These are phyloP conservation scores for Pangasianodon gigas DNA, from an alignment of 2,113 vertebrate species.

Conservation along the genomic window DNA sequence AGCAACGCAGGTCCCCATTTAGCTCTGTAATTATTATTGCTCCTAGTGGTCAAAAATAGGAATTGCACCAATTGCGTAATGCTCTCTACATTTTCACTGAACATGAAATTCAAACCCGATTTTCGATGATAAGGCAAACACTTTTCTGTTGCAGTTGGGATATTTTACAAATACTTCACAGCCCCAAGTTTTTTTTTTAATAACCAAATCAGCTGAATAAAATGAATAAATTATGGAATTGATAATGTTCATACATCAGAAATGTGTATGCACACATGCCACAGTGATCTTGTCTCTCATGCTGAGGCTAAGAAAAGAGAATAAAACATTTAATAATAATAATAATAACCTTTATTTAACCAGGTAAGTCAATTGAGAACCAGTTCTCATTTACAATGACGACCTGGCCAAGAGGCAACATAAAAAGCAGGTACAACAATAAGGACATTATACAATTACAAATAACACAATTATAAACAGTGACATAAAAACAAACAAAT, in stretches of 20 bases:
- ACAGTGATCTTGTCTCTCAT: neutral
- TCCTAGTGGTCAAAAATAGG: neutral
- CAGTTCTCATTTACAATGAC: too few species aligned
- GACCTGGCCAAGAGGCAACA: too few species aligned
- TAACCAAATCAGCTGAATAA: neutral
- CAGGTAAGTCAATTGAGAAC: too few species aligned
- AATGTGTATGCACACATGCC: neutral
- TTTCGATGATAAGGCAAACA: neutral
- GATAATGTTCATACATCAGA: neutral
- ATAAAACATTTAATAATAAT: neutral
- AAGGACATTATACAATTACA: too few species aligned
- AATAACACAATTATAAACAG: too few species aligned
- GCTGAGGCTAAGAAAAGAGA: neutral
- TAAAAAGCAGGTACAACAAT: too few species aligned
- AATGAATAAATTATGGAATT: neutral
- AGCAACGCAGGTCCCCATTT: too few species aligned
- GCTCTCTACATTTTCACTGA: neutral
- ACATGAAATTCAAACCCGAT: neutral
- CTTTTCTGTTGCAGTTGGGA: neutral
- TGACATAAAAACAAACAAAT: too few species aligned
- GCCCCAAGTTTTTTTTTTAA: neutral
- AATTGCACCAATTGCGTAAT: neutral
- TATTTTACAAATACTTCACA: neutral
- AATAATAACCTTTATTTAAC: too few species aligned
- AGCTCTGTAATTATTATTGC: neutral